Conservation (phyloP, 2,888 invertebrate species). For the Spodoptera exigua region DNA sequence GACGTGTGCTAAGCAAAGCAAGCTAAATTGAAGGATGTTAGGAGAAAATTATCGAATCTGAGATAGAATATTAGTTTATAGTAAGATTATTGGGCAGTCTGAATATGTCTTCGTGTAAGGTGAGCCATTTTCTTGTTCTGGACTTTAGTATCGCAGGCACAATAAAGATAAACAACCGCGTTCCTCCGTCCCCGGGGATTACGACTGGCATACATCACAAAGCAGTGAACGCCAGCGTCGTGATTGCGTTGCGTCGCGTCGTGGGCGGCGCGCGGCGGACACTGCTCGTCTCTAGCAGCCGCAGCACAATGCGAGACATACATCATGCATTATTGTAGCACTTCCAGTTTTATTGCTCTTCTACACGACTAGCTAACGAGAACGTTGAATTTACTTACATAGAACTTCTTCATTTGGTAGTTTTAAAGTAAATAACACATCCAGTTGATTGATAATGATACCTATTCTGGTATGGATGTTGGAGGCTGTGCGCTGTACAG, state of each 20-base stretch:
- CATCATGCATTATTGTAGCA: constrained; percentile 27
- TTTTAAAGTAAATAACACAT: too few species aligned
- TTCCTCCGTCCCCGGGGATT: constrained; percentile 25
- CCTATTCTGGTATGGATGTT: too few species aligned
- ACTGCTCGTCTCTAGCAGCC: constrained; percentile 1
- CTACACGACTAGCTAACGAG: constrained; percentile 41
- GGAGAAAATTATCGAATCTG: constrained; percentile 29
- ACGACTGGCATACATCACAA: constrained; percentile 33
- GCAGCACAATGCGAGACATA: constrained; percentile 5
- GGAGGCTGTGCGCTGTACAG: background rate
- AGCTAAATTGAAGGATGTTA: constrained; percentile 9
- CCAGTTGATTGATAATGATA: too few species aligned
- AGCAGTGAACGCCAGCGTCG: constrained; percentile 11
- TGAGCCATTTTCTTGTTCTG: background rate
- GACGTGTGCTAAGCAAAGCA: constrained; percentile 11
- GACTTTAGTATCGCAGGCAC: constrained; percentile 6
- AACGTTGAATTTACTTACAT: constrained; percentile 14
- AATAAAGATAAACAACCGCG: constrained; percentile 30
- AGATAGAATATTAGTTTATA: background rate
- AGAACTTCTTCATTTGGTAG: too few species aligned
- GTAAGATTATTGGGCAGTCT: background rate
- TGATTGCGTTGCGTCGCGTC: constrained; percentile 50
- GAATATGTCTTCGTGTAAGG: background rate
- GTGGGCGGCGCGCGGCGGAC: constrained; percentile 16
- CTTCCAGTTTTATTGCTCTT: constrained; percentile 21